phyloP scores from a whole-genome alignment of 2,888 invertebrate genomes.

The Lydus trimaculatus region DNA sequence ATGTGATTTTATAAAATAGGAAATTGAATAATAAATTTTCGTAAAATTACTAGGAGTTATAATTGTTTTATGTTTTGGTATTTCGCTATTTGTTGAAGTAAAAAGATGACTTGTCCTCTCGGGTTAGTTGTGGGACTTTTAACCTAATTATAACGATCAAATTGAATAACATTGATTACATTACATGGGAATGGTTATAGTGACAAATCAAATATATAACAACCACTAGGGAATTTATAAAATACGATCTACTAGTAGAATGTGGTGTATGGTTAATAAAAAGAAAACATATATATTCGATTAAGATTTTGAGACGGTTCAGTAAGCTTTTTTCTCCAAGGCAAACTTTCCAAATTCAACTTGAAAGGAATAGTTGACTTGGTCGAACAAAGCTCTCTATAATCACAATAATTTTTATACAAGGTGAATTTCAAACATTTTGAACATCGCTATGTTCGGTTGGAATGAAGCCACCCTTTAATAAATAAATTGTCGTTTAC shows the following conservation, averaged over 20 bases:
- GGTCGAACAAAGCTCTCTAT: no score
- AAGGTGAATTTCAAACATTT: no score
- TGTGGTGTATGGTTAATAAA: background rate
- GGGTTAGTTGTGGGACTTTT: slow-evolving; percentile 34
- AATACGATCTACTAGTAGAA: slow-evolving; percentile 9
- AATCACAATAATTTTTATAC: no score
- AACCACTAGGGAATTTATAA: slow-evolving; percentile 27
- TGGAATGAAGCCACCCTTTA: background rate
- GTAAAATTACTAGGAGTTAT: slow-evolving; percentile 11
- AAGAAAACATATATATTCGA: slow-evolving; percentile 14
- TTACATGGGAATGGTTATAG: slow-evolving; percentile 30
- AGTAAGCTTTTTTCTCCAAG: background rate
- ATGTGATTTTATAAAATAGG: background rate
- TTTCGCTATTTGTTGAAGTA: slow-evolving; percentile 21
- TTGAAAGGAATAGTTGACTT: background rate
- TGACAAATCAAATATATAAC: slow-evolving; percentile 41
- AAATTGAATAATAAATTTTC: slow-evolving; percentile 5
- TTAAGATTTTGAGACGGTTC: slow-evolving; percentile 11
- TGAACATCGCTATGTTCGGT: no score
- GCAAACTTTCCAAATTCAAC: background rate
- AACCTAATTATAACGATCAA: slow-evolving; percentile 38
- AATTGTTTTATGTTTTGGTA: slow-evolving; percentile 31
- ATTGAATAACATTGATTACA: slow-evolving; percentile 40
- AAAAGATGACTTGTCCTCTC: slow-evolving; percentile 24
- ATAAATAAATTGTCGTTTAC: background rate